Evolutionary conservation across 2,888 invertebrate species (phyloP), one percentile per base, ranked within the genome.

Genomic region (Salpingus planirostris): DNA sequence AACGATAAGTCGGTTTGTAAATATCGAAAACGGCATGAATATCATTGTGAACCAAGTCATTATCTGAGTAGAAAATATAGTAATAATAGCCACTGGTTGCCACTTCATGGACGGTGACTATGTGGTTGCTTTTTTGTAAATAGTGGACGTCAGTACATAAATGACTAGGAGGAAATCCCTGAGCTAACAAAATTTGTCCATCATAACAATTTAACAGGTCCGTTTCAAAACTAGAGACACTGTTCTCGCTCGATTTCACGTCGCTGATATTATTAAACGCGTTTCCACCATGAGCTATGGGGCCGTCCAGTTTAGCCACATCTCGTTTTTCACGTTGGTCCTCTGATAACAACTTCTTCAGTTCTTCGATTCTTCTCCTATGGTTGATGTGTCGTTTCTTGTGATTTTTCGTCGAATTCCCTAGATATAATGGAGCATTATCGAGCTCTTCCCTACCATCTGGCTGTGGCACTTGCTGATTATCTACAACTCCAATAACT

Each of bases 51-150:
- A 81, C 77, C 47, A 78, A 67, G 59, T 86, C 87, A 64, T 88
- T 87, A 58, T 89, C 86, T 50, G 85, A 87, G 55, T 87, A 88
- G 64, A 89, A 88, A 47, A 89, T 86, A 51, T 88, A 89, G 64
- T 89, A 89, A 59, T 88, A 89, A 64, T 88, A 88, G 4, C 87
- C 88, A 56, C 86, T 81, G 29, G 74, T 69, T 21, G 72, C 67
- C 13, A 88, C 80, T 44, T 83, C 75, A 50, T 88, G 85, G 34
- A 71, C 73, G 1, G 76, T 72, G 40, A 74, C 67, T 68, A 84
- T 78, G 43, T 80, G 80, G 13, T 76, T 74, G 3, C 76, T 76
- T 34, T 70, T 72, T 49, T 83, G 76, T 43, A 85, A 68, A 49
- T 79, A 81, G 46, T 74, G 73, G 0, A 81, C 74, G 60, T 76